Conservation (phyloP, 2,797 vertebrate genomes). For the Lagocephalus sceleratus region DNA sequence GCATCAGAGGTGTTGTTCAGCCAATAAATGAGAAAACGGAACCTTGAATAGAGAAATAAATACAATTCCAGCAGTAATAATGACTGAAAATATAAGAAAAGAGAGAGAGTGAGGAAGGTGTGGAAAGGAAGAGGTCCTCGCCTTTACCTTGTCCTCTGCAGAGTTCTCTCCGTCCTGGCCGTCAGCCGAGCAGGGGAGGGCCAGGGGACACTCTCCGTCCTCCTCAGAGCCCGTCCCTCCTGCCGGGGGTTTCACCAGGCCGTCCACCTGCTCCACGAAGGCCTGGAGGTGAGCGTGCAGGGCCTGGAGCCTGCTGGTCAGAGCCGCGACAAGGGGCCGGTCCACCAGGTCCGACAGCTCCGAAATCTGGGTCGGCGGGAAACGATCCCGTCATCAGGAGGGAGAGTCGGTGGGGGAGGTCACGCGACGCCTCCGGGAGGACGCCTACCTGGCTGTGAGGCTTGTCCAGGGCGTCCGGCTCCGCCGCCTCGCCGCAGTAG, state of each 20-base stretch:
- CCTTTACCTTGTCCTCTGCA: conserved; percentile 83
- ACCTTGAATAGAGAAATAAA: conserved; percentile 30
- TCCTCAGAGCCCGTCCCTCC: conserved; percentile 70
- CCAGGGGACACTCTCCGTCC: conserved; percentile 67
- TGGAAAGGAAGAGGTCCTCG: conserved; percentile 21
- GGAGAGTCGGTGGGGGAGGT: not conserved
- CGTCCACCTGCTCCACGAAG: conserved; percentile 85
- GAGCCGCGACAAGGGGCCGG: conserved; percentile 83
- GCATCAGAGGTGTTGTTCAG: conserved; percentile 43
- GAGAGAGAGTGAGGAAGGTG: conserved; percentile 32
- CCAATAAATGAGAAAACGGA: conserved; percentile 61
- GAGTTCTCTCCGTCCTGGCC: conserved; percentile 70
- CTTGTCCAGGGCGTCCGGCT: conserved; percentile 79
- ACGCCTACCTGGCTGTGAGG: conserved; percentile 59
- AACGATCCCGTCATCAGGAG: not conserved
- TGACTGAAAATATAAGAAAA: conserved; percentile 20
- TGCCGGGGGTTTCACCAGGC: conserved; percentile 61
- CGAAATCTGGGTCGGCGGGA: conserved; percentile 39
- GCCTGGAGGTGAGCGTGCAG: conserved; percentile 87
- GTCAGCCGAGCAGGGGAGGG: conserved; percentile 67
- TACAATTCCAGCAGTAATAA: conserved; percentile 14
- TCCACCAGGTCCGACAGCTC: conserved; percentile 71
- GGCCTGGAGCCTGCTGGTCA: conserved; percentile 84
- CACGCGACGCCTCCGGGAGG: not conserved
- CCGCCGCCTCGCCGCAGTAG: conserved; percentile 79